phyloP scores from a whole-genome alignment of 2,797 vertebrate genomes.

The Melanotaenia pygmaea region DNA sequence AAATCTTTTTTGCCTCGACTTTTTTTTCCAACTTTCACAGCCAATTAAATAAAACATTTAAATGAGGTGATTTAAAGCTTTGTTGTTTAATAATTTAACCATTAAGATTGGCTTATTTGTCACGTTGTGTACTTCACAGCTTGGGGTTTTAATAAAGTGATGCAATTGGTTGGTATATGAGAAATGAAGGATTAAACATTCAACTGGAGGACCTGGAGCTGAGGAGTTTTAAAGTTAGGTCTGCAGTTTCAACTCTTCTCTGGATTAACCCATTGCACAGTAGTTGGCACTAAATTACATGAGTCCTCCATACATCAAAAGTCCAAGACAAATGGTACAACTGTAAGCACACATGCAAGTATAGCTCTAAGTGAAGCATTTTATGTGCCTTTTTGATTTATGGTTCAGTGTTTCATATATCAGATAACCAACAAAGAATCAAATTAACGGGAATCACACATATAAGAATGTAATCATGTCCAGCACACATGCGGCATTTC shows the following conservation, averaged over 20 bases:
- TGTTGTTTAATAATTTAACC: conserved; percentile 5
- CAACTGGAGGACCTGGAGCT: background rate
- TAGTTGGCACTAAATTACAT: conserved; percentile 2
- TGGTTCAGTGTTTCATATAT: conserved; percentile 17
- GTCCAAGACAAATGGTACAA: conserved; percentile 17
- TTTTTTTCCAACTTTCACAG: background rate
- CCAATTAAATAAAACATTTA: background rate
- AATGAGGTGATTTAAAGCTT: background rate
- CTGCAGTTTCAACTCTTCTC: background rate
- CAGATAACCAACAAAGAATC: conserved; percentile 22
- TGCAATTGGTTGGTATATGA: background rate
- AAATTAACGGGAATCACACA: conserved; percentile 7
- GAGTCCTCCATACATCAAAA: background rate
- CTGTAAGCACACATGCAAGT: conserved; percentile 1
- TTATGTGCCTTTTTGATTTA: conserved; percentile 13
- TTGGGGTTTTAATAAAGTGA: background rate
- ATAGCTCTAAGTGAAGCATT: conserved; percentile 12
- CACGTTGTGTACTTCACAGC: background rate
- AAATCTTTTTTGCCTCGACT: background rate
- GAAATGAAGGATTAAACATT: background rate
- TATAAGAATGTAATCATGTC: conserved; percentile 21
- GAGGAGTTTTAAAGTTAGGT: background rate
- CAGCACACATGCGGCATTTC: conserved; percentile 49
- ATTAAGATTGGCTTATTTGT: background rate
- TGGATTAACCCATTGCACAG: background rate